Evolutionary conservation across 2,888 invertebrate species (phyloP), one percentile per base, ranked within the genome.

Genomic region (Rutpela maculata): DNA sequence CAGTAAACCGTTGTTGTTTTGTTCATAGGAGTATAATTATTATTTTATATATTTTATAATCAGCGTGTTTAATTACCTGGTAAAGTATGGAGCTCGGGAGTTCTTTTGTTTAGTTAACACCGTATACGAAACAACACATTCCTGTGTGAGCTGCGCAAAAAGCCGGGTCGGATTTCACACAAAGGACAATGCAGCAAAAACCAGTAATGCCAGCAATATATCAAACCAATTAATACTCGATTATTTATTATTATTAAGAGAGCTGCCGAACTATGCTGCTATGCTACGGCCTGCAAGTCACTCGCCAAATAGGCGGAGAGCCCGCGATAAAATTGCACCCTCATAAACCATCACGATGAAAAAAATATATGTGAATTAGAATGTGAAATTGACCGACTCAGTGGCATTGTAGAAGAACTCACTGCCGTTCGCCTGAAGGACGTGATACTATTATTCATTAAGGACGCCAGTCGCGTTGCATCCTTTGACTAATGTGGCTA

Each of bases 161-260:
- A 87, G 85, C 80, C 84, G 84, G 85, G 85, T 86, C 86, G 87
- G 87, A 85, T 87, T 87, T 86, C 86, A 86, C 86, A 87, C 87
- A 88, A 88, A 88, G 86, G 87, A 88, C 88, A 87, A 87, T 87
- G 87, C 84, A 80, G 83, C 83, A 88, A 88, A 88, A 88, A 88
- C 85, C 83, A 80, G 86, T 84, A 87, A 87, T 87, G 87, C 86
- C 86, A 86, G 88, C 88, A 88, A 89, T 89, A 89, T 89, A 89
- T 89, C 88, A 89, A 89, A 89, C 88, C 88, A 89, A 89, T 89
- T 89, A 89, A 88, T 89, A 88, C 88, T 82, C 87, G 86, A 88
- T 89, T 89, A 89, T 89, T 89, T 89, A 89, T 88, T 87, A 87
- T 88, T 87, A 87, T 87, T 88, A 88, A 87, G 86, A 84, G 83